These are phyloP conservation scores for Neopipo cinnamomea DNA, from an alignment of 2,113 vertebrate genomes.

Conservation along the genomic window DNA sequence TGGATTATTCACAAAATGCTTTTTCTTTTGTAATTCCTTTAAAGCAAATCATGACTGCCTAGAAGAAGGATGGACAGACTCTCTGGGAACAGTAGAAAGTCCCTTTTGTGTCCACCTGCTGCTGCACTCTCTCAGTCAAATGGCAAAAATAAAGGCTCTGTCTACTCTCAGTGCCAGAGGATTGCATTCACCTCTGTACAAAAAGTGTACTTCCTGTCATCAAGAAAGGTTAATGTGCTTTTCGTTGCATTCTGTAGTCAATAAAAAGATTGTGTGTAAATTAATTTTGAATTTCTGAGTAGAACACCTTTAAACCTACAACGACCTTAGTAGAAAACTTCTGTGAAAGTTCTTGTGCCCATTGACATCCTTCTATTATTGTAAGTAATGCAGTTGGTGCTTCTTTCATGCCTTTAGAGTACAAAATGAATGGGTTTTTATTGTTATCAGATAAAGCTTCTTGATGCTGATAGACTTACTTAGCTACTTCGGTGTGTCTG, in stretches of 20 bases:
- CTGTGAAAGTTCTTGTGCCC: background rate
- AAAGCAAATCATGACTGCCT: background rate
- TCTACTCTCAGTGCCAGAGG: background rate
- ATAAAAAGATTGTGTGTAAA: background rate
- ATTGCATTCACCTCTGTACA: background rate
- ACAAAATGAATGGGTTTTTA: background rate
- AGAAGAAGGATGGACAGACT: background rate
- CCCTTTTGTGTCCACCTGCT: background rate
- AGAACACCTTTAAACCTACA: background rate
- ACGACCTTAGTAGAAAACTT: background rate
- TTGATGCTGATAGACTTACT: background rate
- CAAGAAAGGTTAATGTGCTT: background rate
- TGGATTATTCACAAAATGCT: background rate
- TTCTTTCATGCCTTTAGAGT: background rate
- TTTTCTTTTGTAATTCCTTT: background rate
- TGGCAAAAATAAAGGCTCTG: background rate
- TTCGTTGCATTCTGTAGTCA: background rate
- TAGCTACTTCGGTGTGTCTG: background rate
- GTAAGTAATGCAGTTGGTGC: background rate
- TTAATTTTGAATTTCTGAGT: background rate
- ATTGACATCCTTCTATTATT: background rate
- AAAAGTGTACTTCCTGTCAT: background rate
- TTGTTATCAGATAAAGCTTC: background rate
- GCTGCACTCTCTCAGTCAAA: background rate
- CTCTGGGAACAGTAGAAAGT: background rate